Percentiles rank a stretch among this genome's conserved stretches.
Evolutionary conservation across 37 sponge, comb jelly and placozoan species (phyloP).

Genomic region (Eunapius fragilis): DNA sequence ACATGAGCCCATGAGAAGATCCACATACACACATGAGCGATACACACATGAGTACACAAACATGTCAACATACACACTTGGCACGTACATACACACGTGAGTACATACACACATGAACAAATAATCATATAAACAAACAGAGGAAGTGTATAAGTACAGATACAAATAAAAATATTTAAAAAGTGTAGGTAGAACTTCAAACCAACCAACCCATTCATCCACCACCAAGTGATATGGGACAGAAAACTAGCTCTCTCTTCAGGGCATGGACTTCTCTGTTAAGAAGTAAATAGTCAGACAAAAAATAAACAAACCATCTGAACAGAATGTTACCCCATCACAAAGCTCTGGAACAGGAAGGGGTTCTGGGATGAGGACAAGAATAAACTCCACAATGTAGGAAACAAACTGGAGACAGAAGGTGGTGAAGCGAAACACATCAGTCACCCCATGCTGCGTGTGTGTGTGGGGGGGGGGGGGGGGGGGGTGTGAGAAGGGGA

Average conservation of each 20-base stretch:
- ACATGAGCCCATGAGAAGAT: too few relatives aligned
- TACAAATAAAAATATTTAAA: too few relatives aligned
- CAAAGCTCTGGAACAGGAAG: neutral
- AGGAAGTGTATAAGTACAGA: too few relatives aligned
- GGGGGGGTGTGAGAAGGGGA: neutral
- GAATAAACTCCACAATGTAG: slow-evolving; percentile 63
- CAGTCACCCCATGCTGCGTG: slow-evolving; percentile 33
- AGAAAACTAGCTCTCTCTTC: slow-evolving; percentile 48
- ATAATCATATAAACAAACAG: too few relatives aligned
- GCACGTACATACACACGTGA: neutral
- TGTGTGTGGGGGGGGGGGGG: neutral
- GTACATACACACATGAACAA: too few relatives aligned
- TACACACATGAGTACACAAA: neutral
- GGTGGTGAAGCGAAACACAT: slow-evolving; percentile 53
- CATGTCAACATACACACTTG: too few relatives aligned
- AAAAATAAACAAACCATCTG: neutral
- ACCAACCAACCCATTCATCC: slow-evolving; percentile 70
- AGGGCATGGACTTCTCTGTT: slow-evolving; percentile 35
- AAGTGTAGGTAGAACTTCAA: too few relatives aligned
- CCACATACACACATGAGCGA: too few relatives aligned
- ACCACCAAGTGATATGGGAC: slow-evolving; percentile 81
- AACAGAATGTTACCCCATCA: slow-evolving; percentile 18
- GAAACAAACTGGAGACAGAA: slow-evolving; percentile 28
- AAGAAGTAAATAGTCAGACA: neutral
- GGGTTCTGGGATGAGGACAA: slow-evolving; percentile 66